Conservation (phyloP, 2,113 vertebrate species). For the Formicarius rufipectus region DNA sequence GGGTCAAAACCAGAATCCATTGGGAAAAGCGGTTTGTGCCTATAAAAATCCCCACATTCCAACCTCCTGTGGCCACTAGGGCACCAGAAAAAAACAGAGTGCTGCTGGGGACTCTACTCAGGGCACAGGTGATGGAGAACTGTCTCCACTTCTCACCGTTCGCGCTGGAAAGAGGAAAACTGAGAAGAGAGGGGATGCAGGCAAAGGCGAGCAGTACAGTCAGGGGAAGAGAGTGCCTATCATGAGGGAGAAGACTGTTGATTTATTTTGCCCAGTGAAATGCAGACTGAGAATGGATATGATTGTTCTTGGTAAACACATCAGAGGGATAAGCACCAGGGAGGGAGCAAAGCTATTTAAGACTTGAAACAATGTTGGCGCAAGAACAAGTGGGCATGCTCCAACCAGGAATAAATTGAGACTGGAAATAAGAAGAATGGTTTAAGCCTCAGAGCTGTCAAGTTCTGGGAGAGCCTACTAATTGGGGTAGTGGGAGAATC, state of each 20-base stretch:
- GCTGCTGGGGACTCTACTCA: neutral
- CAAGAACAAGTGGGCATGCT: conserved; percentile 49
- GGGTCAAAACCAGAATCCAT: neutral
- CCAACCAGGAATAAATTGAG: conserved; percentile 59
- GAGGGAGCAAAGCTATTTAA: conserved; percentile 60
- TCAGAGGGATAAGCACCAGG: conserved; percentile 57
- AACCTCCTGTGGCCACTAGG: neutral
- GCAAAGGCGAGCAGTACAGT: neutral
- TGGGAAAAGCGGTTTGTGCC: neutral
- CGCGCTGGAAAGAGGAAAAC: neutral
- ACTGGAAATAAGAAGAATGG: conserved; percentile 65
- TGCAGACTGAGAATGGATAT: conserved; percentile 45
- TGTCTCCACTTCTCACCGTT: neutral
- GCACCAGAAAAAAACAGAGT: neutral
- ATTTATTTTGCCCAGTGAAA: conserved; percentile 50
- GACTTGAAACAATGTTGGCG: conserved; percentile 64
- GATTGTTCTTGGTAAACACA: conserved; percentile 64
- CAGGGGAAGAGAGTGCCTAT: neutral
- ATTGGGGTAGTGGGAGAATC: conserved; percentile 36
- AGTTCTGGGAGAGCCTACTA: conserved; percentile 36
- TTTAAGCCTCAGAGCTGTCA: conserved; percentile 54
- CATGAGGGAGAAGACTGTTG: neutral
- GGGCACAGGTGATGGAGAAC: neutral
- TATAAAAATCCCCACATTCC: neutral
- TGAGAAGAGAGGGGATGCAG: neutral